Evolutionary conservation across 2,888 invertebrate genomes (phyloP).

Genomic region (Zaprionus lineosus): DNA sequence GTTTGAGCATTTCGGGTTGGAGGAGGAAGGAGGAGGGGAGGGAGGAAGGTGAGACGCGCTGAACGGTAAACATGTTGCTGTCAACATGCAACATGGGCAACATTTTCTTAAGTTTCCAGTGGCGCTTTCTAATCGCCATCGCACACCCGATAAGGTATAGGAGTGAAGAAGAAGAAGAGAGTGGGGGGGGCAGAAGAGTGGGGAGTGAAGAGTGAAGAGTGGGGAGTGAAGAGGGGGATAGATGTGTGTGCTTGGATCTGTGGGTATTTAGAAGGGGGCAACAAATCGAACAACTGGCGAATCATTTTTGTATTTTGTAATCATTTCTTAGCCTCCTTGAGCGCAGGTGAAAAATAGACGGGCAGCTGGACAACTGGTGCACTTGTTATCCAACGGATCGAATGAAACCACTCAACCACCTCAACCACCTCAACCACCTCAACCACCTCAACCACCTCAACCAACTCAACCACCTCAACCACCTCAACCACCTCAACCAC

Average conservation of each 20-base stretch:
- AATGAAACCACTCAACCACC: slow-evolving; percentile 18
- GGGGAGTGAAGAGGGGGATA: not conserved
- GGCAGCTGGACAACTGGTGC: slow-evolving; percentile 50
- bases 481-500: slow-evolving; percentile 2
- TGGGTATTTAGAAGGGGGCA: too few species aligned
- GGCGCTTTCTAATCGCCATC: slow-evolving; percentile 50
- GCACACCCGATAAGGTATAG: slow-evolving; percentile 31
- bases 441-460: slow-evolving; percentile 43
- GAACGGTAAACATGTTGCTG: slow-evolving; percentile 73
- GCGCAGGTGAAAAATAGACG: slow-evolving; percentile 72
- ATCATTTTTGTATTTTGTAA: slow-evolving; percentile 38
- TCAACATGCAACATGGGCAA: slow-evolving; percentile 56
- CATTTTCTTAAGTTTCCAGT: slow-evolving; percentile 27
- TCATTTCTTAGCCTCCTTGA: slow-evolving; percentile 33
- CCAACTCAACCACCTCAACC: slow-evolving; percentile 17
- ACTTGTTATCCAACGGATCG: slow-evolving; percentile 38
- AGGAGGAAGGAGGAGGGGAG: not conserved
- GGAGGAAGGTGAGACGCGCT: not conserved
- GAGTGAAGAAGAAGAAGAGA: not conserved
- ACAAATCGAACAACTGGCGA: slow-evolving; percentile 19
- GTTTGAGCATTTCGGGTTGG: slow-evolving; percentile 42
- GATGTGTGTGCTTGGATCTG: too few species aligned
- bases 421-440: slow-evolving; percentile 32
- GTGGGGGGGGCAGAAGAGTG: not conserved
- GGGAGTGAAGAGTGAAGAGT: not conserved